Evolutionary conservation across 2,888 invertebrate species (phyloP).

Genomic region (Hydrotaea diabolus): DNA sequence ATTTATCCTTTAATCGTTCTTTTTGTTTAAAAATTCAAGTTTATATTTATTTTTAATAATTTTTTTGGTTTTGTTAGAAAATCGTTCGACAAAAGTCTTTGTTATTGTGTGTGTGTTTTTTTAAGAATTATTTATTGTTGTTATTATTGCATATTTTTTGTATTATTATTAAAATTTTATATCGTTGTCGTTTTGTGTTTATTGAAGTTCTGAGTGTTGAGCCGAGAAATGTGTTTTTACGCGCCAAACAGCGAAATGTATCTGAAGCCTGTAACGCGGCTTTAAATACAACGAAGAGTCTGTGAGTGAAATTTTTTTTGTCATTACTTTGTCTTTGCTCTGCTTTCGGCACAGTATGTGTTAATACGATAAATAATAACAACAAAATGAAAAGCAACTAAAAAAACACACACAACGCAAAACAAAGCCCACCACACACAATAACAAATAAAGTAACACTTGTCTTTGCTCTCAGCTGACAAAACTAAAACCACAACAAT

Average conservation of each 20-base stretch:
- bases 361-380: background rate
- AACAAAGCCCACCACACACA: background rate
- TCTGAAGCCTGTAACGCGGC: conserved; percentile 72
- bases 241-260: conserved; percentile 75
- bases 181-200: background rate
- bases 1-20: conserved; percentile 23
- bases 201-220: conserved; percentile 56
- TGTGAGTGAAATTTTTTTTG: background rate
- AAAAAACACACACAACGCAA: conserved; percentile 41
- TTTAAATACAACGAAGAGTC: conserved; percentile 71
- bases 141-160: conserved; percentile 1
- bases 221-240: conserved; percentile 70
- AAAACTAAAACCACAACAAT: background rate
- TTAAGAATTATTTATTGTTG: too few relatives aligned
- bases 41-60: too few relatives aligned
- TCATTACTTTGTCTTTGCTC: background rate
- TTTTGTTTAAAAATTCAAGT: background rate
- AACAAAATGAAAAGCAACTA: conserved; percentile 64
- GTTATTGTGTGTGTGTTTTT: background rate
- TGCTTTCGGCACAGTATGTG: background rate
- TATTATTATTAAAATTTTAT: conserved; percentile 9
- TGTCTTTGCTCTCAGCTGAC: background rate
- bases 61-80: background rate
- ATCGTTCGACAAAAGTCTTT: background rate
- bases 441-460: too few relatives aligned